phyloP scores from a whole-genome alignment of 2,888 invertebrate genomes.

The Nomada flava region DNA sequence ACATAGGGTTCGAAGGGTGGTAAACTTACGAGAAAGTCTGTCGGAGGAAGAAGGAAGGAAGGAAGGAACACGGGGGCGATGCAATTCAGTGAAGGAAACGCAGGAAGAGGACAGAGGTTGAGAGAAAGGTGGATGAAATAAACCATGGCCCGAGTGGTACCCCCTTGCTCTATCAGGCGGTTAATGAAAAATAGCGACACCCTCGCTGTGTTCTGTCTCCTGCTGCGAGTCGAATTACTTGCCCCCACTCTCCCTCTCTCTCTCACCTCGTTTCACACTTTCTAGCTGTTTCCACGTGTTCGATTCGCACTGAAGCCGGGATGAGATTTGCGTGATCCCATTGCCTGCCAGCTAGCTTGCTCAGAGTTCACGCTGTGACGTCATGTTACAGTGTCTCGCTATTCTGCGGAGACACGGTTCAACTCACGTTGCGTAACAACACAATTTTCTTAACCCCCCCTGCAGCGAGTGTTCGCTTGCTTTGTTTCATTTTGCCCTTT shows the following conservation, averaged over 20 bases:
- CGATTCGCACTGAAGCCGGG: conserved; percentile 54
- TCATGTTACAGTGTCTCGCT: conserved; percentile 76
- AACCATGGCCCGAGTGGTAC: conserved; percentile 48
- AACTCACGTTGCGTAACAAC: conserved; percentile 51
- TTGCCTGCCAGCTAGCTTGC: conserved; percentile 70
- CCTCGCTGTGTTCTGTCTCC: conserved; percentile 72
- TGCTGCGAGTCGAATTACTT: conserved; percentile 78
- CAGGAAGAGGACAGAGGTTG: neutral
- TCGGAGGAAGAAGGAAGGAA: conserved; percentile 17
- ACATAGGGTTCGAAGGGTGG: conserved; percentile 38
- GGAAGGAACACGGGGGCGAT: conserved; percentile 13
- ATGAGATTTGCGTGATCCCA: conserved; percentile 77
- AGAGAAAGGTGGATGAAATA: conserved; percentile 64
- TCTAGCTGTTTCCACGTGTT: conserved; percentile 39
- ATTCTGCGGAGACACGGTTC: conserved; percentile 43
- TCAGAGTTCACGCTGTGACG: conserved; percentile 79
- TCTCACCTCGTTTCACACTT: conserved; percentile 2
- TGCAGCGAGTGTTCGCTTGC: neutral
- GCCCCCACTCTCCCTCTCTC: conserved; percentile 57
- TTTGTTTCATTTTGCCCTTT: neutral
- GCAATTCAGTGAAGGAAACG: neutral
- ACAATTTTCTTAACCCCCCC: conserved; percentile 29
- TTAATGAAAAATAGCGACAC: conserved; percentile 82
- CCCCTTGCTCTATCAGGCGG: conserved; percentile 76
- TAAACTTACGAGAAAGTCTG: conserved; percentile 31